Evolutionary conservation across 2,113 vertebrate species (phyloP).

Genomic region (Coptodon rendalli): DNA sequence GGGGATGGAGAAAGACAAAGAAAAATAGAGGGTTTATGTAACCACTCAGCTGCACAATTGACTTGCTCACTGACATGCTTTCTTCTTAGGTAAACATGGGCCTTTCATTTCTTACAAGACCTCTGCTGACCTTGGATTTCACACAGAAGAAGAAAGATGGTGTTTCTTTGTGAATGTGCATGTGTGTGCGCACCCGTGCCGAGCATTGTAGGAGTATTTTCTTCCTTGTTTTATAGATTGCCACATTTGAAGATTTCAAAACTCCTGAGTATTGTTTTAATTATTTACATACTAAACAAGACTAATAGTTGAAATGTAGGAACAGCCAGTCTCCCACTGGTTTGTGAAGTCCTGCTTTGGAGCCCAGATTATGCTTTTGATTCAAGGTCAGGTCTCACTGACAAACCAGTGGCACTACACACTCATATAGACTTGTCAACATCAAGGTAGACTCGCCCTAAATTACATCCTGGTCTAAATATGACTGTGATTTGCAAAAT

Average conservation of each 20-base stretch:
- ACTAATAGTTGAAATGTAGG: background rate
- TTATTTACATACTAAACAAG: background rate
- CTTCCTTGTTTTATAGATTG: background rate
- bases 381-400: background rate
- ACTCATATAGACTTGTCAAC: background rate
- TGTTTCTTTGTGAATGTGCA: background rate
- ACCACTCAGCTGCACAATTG: constrained; percentile 47
- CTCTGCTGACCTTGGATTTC: constrained; percentile 29
- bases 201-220: background rate
- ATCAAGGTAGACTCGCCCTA: background rate
- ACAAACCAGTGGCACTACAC: background rate
- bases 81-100: constrained; percentile 39
- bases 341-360: background rate
- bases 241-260: background rate
- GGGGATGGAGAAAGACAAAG: constrained; percentile 16
- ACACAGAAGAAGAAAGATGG: background rate
- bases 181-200: background rate
- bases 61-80: constrained; percentile 35
- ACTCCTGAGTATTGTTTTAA: background rate
- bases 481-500: background rate
- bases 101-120: constrained; percentile 31
- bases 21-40: constrained; percentile 49
- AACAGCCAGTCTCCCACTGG: background rate
- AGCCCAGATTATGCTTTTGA: background rate
- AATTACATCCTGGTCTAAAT: background rate